Evolutionary conservation across 2,113 vertebrate genomes (phyloP), one percentile per base, ranked within the genome.

Genomic region (Scatophagus argus): DNA sequence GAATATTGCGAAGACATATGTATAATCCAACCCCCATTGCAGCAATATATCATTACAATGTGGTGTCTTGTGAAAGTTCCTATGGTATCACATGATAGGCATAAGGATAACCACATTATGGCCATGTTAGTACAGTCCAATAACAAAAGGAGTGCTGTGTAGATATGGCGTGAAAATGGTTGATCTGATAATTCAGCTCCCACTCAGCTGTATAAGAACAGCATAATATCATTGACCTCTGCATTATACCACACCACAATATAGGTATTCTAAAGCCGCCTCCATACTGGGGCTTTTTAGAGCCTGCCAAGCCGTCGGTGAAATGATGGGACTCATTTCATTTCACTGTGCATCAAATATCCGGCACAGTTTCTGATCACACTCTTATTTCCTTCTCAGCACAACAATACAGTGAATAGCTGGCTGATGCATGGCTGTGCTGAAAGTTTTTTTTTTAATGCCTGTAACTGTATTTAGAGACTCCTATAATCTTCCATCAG

Each of bases 311-410:
- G 52, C 36, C 25, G 43, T 46, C 46, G 51, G 58, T 43, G 51
- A 81, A 56, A 78, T 54, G 49, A 83, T 43, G 38, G 72, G 17
- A 63, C 62, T 27, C 16, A 17, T 80, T 64, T 74, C 2, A 58
- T 81, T 83, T 64, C 51, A 1, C 27, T 0, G 38, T n/a, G 12
- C 52, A 59, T 69, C 70, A 71, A 73, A 86, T 73, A 67, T 79
- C 71, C 47, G 31, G 39, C 44, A 23, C 46, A 44, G 65, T 74
- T 54, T 56, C 29, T 55, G 56, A 85, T 64, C 19, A 27, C 66
- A 47, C 14, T 79, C 25, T 60, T 79, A 55, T 71, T 85, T 68
- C 29, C 62, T 59, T 55, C 29, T 16, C 21, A 29, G 36, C 39
- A 44, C 44, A 66, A 27, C 27, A 51, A 16, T 58, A 19, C 63